Evolutionary conservation across 1,140 invertebrate species (phyloP).

Genomic region (Rhizoglyphus robini): DNA sequence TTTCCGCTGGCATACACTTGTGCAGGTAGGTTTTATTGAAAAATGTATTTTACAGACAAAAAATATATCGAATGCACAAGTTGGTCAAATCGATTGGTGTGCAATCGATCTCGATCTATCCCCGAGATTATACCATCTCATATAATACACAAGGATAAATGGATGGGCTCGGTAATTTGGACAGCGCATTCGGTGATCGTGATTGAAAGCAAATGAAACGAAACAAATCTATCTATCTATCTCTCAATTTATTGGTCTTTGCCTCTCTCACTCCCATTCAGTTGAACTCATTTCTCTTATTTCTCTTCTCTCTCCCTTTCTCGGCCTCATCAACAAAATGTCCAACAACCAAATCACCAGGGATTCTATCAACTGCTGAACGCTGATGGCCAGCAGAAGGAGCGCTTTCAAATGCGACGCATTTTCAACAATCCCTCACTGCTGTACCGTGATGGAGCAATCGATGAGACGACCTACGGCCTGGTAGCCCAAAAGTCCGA

Average conservation of each 20-base stretch:
- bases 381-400: background rate
- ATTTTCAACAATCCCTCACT: constrained; percentile 24
- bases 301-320: too few relatives aligned
- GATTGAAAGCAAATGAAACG: too few relatives aligned
- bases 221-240: too few relatives aligned
- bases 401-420: constrained; percentile 12
- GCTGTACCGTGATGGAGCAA: constrained; percentile 20
- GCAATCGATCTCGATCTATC: background rate
- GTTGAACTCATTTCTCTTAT: too few relatives aligned
- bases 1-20: constrained; percentile 27
- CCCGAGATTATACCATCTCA: too few relatives aligned
- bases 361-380: constrained; percentile 19
- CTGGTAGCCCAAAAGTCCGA: constrained; percentile 37
- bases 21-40: constrained; percentile 28
- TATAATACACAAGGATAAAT: too few relatives aligned
- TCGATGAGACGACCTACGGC: constrained; percentile 21
- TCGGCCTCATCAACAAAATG: too few relatives aligned
- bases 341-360: too few relatives aligned
- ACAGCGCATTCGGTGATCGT: too few relatives aligned
- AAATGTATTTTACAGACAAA: background rate
- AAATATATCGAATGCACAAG: background rate
- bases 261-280: too few relatives aligned
- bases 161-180: too few relatives aligned
- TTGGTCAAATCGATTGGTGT: background rate
- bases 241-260: too few relatives aligned